Conservation (phyloP, 2,113 vertebrate species). For the Corydoras maculifer region DNA sequence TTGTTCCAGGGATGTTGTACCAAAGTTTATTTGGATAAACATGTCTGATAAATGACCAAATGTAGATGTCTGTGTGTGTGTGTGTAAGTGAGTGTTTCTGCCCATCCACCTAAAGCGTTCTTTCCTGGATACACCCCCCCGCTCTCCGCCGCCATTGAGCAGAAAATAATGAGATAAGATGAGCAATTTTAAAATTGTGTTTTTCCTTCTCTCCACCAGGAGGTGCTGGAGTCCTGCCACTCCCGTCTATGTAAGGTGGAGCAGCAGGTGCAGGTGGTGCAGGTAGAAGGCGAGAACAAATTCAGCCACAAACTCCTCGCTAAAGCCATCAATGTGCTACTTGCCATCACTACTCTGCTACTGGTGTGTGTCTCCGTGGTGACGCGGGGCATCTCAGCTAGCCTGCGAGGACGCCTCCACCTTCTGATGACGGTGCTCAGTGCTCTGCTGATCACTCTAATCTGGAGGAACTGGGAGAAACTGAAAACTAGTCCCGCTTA, state of each 20-base stretch:
- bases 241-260: constrained; percentile 92
- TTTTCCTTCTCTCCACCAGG: constrained; percentile 57
- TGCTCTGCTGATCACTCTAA: constrained; percentile 75
- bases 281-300: constrained; percentile 83
- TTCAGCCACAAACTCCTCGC: constrained; percentile 79
- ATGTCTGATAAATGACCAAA: no score
- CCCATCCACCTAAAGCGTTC: no score
- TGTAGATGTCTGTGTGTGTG: no score
- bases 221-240: constrained; percentile 91
- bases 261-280: constrained; percentile 92
- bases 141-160: background rate
- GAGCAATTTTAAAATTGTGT: background rate
- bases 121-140: no score
- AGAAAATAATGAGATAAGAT: background rate
- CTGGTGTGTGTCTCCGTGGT: constrained; percentile 94
- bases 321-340: constrained; percentile 94
- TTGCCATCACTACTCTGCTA: constrained; percentile 91
- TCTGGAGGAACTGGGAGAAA: constrained; percentile 91
- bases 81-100: no score
- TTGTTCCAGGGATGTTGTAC: no score
- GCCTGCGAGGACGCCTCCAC: constrained; percentile 86
- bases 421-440: constrained; percentile 77
- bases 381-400: constrained; percentile 85
- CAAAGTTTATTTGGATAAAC: no score
- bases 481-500: background rate